Evolutionary conservation across 2,113 vertebrate species (phyloP), one percentile per base, ranked within the genome.

Genomic region (Pseudolaguvia tuberculata): DNA sequence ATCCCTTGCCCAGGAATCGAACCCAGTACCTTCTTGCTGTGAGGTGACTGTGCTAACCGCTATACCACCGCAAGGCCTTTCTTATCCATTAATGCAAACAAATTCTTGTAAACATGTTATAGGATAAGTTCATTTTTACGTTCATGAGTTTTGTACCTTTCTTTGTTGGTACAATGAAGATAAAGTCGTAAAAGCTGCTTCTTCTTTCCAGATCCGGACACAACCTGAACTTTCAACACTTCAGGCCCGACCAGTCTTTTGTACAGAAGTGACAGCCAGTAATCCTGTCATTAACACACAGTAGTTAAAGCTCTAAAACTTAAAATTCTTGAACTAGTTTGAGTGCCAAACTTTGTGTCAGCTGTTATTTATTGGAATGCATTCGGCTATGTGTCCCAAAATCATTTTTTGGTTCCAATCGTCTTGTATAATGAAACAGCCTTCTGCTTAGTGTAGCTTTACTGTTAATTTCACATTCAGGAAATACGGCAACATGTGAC

Each of bases 221-320:
- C 27, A 0, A 88, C 79, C 12, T 67, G 12, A 0, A 87, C 82
- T 9, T 79, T 83, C 73, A 99, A 78, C 59, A 98, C 96, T 42
- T 87, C 91, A 35, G 86, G 88, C 55, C 96, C 96, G 12, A 97
- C 94, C 8, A 98, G 89, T 27, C 88, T 91, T 90, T 97, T 99
- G 81, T 95, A 94, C 29, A 99, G 85, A 45, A 99, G 82, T 0
- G 96, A 97, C 0, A 98, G 86, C 97, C 97, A 98, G 20, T 96
- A 99, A 83, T 99, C 96, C 96, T 96, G 65, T 3, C 61, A n/a
- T 5, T 50, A 69, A 70, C n/a, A 66, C 14, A 70, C 39, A 57
- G 25, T 31, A 11, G 17, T 39, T 70, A 70, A 61, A 70, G 5
- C 50, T 8, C 23, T 17, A 12, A 13, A 14, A 21, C 4, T 31